These are phyloP conservation scores for Phaetusa simplex DNA, from an alignment of 2,113 vertebrate genomes.

Conservation along the genomic window DNA sequence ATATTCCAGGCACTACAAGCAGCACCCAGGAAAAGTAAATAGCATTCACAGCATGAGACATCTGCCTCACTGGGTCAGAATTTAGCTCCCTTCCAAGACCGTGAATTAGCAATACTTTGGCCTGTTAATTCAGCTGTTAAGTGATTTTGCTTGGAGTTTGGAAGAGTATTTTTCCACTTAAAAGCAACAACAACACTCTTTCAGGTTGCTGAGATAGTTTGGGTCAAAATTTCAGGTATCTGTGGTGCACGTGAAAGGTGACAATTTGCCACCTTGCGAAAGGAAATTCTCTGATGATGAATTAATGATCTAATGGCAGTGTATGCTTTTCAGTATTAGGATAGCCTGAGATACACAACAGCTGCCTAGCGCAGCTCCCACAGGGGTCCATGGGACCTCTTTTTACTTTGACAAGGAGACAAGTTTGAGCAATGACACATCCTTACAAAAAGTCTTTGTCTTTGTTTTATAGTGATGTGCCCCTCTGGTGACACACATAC, in stretches of 20 bases:
- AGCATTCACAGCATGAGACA: background rate
- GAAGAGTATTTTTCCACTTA: background rate
- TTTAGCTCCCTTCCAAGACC: background rate
- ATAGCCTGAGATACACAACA: background rate
- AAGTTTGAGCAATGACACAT: background rate
- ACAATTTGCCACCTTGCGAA: background rate
- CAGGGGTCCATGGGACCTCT: background rate
- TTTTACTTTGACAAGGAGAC: background rate
- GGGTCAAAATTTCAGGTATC: background rate
- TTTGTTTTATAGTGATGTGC: background rate
- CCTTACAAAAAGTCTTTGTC: background rate
- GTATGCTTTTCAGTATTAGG: background rate
- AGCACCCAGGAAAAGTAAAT: background rate
- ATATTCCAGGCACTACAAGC: background rate
- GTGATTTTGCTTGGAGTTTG: background rate
- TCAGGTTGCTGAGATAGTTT: background rate
- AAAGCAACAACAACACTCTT: background rate
- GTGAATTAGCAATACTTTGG: background rate
- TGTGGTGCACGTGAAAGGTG: background rate
- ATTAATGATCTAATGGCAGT: too few relatives aligned
- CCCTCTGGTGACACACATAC: background rate
- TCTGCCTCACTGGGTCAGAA: background rate
- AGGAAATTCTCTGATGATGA: background rate
- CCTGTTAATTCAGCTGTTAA: background rate
- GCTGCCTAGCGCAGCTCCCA: background rate